phyloP scores from a whole-genome alignment of 1,140 invertebrate species.

The Pseudomyrmex cubaensis region DNA sequence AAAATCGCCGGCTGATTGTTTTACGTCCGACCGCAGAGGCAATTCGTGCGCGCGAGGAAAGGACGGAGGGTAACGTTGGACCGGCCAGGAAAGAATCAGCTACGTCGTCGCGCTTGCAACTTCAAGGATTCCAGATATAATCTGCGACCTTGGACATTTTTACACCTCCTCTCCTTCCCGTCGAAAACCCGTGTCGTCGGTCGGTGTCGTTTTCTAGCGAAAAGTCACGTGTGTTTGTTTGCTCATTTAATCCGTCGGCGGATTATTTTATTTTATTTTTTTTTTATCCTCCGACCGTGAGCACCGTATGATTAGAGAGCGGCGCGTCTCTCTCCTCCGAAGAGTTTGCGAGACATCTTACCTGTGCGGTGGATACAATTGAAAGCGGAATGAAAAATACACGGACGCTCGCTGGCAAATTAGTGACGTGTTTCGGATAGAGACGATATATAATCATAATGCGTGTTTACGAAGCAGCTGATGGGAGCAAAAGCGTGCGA shows the following conservation, averaged over 20 bases:
- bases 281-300: no score
- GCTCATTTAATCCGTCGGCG: slow-evolving; percentile 19
- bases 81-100: slow-evolving; percentile 47
- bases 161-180: neutral
- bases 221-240: slow-evolving; percentile 37
- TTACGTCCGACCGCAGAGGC: slow-evolving; percentile 79
- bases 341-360: neutral
- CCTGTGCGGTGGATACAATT: no score
- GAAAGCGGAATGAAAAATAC: neutral
- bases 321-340: neutral
- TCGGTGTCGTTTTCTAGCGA: slow-evolving; percentile 10
- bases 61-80: slow-evolving; percentile 54
- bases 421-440: neutral
- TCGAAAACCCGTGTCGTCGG: neutral
- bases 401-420: neutral
- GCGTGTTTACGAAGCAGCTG: neutral
- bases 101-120: slow-evolving; percentile 16
- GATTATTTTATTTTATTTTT: neutral
- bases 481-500: neutral
- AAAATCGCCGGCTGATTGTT: slow-evolving; percentile 77
- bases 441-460: neutral
- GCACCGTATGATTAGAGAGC: slow-evolving; percentile 18
- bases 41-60: slow-evolving; percentile 72
- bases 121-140: slow-evolving; percentile 62
- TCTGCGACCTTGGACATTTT: slow-evolving; percentile 52